Evolutionary conservation across 1,140 invertebrate genomes (phyloP).

Genomic region (Eumaeus atala): DNA sequence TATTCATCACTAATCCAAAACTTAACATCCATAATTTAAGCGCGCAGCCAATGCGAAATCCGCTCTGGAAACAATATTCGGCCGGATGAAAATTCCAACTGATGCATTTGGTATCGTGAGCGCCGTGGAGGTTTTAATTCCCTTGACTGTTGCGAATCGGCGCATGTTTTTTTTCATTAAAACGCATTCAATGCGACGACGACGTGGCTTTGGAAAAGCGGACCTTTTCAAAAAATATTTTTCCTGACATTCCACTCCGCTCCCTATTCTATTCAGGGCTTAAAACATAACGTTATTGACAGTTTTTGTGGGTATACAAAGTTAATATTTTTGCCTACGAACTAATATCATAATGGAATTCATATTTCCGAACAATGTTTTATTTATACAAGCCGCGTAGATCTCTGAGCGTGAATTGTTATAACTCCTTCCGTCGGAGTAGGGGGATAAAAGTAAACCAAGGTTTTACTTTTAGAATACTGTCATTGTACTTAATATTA

Average conservation of each 20-base stretch:
- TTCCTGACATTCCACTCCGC: constrained; percentile 58
- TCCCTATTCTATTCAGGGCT: constrained; percentile 50
- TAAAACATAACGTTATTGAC: constrained; percentile 56
- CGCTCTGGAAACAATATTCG: constrained; percentile 59
- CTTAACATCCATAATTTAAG: constrained; percentile 50
- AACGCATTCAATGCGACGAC: constrained; percentile 71
- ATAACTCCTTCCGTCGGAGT: too few species aligned
- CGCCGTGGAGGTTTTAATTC: constrained; percentile 65
- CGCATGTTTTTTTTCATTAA: constrained; percentile 72
- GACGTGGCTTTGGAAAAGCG: constrained; percentile 68
- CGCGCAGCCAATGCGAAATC: constrained; percentile 39
- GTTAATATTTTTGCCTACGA: constrained; percentile 15
- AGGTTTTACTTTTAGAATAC: too few species aligned
- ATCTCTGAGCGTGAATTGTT: too few species aligned
- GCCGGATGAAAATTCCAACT: constrained; percentile 62
- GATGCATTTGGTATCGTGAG: constrained; percentile 61
- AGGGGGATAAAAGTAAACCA: too few species aligned
- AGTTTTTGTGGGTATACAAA: constrained; percentile 29
- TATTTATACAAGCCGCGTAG: background rate
- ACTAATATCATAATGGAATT: constrained; percentile 20
- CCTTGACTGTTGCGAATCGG: constrained; percentile 71
- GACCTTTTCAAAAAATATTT: constrained; percentile 67
- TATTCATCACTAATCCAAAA: constrained; percentile 36
- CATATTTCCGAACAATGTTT: constrained; percentile 1
- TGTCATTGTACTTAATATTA: too few species aligned